These are phyloP conservation scores for Ancistrus triradiatus DNA, from an alignment of 2,113 vertebrate species.

Conservation along the genomic window DNA sequence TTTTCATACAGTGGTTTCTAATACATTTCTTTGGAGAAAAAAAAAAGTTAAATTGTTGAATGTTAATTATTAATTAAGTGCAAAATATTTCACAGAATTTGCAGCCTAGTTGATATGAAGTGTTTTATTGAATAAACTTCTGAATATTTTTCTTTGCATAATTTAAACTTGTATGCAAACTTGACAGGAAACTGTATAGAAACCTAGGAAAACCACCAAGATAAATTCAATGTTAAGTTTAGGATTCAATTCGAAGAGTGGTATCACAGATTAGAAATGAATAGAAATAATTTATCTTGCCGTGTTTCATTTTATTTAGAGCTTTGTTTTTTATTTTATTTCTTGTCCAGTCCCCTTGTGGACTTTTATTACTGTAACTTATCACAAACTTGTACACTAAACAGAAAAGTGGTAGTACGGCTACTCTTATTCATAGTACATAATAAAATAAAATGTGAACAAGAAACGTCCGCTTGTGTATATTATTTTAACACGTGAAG, in stretches of 20 bases:
- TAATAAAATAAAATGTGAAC: slow-evolving; percentile 82
- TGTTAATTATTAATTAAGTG: neutral
- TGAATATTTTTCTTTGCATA: neutral
- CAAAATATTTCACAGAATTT: neutral
- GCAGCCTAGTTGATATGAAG: neutral
- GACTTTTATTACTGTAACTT: slow-evolving; percentile 10
- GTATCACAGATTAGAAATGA: no score
- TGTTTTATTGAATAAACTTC: neutral
- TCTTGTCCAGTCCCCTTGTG: neutral
- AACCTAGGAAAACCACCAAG: no score
- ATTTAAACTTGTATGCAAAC: neutral
- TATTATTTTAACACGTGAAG: neutral
- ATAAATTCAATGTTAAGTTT: neutral
- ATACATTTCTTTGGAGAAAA: no score
- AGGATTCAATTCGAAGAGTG: neutral
- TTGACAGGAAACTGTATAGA: no score
- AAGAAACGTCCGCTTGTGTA: slow-evolving; percentile 74
- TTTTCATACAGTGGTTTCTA: no score
- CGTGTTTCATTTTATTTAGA: no score
- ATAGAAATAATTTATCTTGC: no score
- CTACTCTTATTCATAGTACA: slow-evolving; percentile 1
- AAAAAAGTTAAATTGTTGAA: no score
- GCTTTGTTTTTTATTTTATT: slow-evolving; percentile 51
- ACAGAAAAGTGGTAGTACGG: neutral
- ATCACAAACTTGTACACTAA: slow-evolving; percentile 21